Conservation (phyloP, 1,140 invertebrate genomes). For the Anoplolepis gracilipes region DNA sequence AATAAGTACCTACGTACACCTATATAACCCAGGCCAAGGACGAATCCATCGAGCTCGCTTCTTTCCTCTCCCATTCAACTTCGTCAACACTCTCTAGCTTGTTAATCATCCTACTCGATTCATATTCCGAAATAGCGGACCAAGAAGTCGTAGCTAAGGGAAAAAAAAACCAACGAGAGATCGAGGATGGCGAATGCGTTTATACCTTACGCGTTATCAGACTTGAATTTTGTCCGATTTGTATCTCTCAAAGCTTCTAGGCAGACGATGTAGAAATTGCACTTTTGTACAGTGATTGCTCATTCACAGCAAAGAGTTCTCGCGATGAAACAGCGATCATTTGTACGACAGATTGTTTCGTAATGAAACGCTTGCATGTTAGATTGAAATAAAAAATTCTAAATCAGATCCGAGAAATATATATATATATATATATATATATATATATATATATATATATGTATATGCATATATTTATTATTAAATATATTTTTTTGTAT, state of each 20-base stretch:
- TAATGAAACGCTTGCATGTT: neutral
- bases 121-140: neutral
- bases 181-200: neutral
- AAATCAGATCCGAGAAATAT: neutral
- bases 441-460: too few species aligned
- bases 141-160: neutral
- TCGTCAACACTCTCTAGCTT: neutral
- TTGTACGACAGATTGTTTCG: neutral
- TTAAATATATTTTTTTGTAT: too few species aligned
- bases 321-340: neutral
- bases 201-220: neutral
- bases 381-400: neutral
- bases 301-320: slow-evolving; percentile 9
- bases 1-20: neutral
- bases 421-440: too few species aligned
- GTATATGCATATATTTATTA: too few species aligned
- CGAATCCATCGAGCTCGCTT: slow-evolving; percentile 29
- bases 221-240: slow-evolving; percentile 22
- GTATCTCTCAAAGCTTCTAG: neutral
- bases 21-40: slow-evolving; percentile 58
- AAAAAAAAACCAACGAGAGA: neutral
- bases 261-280: slow-evolving; percentile 5
- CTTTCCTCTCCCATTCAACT: neutral
- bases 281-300: slow-evolving; percentile 41
- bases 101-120: slow-evolving; percentile 56